phyloP scores from a whole-genome alignment of 2,888 invertebrate species.

The Atherix ibis region DNA sequence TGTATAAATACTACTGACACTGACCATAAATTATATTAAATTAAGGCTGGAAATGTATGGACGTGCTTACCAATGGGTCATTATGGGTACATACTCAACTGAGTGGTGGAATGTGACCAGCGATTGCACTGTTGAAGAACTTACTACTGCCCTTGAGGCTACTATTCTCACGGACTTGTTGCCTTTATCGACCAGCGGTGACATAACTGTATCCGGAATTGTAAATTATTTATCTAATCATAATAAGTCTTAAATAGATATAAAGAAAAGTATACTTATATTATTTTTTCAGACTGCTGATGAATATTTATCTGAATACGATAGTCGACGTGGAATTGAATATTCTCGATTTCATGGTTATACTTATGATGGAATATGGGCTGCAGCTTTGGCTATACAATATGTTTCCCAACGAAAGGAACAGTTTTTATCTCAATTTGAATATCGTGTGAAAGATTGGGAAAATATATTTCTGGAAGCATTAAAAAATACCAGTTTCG shows the following conservation, averaged over 20 bases:
- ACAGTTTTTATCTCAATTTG: conserved; percentile 65
- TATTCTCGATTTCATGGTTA: conserved; percentile 95
- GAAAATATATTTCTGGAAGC: conserved; percentile 75
- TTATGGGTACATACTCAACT: conserved; percentile 72
- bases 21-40: too few relatives aligned
- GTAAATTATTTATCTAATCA: too few relatives aligned
- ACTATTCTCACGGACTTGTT: conserved; percentile 77
- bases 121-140: conserved; percentile 55
- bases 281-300: conserved; percentile 76
- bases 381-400: conserved; percentile 88
- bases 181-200: conserved; percentile 72
- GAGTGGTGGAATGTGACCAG: conserved; percentile 53
- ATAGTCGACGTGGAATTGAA: conserved; percentile 59
- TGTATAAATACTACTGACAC: too few relatives aligned
- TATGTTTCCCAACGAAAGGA: conserved; percentile 70
- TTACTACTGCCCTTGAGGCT: conserved; percentile 68
- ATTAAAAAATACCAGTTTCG: conserved; percentile 80
- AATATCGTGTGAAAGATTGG: conserved; percentile 74
- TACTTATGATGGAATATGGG: conserved; percentile 97
- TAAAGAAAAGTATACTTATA: too few relatives aligned
- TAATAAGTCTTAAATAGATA: too few relatives aligned
- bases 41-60: conserved; percentile 72
- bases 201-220: conserved; percentile 76
- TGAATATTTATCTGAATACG: conserved; percentile 75
- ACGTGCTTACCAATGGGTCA: conserved; percentile 86